phyloP scores from a whole-genome alignment of 2,797 vertebrate species.

The Streptopelia turtur region DNA sequence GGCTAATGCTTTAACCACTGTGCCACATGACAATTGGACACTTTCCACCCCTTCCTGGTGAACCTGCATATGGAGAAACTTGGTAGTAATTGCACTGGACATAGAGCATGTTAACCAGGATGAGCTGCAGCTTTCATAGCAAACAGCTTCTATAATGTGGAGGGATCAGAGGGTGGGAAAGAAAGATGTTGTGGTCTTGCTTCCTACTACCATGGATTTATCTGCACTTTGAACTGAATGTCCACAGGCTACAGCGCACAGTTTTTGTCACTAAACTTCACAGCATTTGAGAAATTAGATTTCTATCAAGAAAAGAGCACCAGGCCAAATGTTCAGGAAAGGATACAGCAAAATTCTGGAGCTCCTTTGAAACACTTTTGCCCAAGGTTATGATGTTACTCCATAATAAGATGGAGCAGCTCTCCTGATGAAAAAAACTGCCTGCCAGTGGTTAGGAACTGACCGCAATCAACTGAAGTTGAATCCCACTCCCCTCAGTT shows the following conservation, averaged over 20 bases:
- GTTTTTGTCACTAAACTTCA: neutral
- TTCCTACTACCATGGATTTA: neutral
- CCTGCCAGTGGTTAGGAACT: neutral
- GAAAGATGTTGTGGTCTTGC: neutral
- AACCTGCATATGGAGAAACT: neutral
- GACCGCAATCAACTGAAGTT: neutral
- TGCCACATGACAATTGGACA: neutral
- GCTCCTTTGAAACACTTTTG: neutral
- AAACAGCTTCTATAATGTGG: neutral
- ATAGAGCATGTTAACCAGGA: neutral
- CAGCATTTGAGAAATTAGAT: neutral
- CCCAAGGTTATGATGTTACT: neutral
- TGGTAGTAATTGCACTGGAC: neutral
- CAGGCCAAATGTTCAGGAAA: accelerated
- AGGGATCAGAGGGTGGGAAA: neutral
- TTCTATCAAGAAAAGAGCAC: neutral
- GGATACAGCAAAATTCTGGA: neutral
- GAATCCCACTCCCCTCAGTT: neutral
- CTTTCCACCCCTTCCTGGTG: neutral
- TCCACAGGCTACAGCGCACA: neutral
- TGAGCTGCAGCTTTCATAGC: neutral
- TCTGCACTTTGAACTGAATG: neutral
- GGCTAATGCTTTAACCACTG: neutral
- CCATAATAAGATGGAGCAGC: neutral
- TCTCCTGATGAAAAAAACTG: neutral